These are phyloP conservation scores for Drosophila biarmipes DNA, from an alignment of 1,140 invertebrate genomes.

Conservation along the genomic window DNA sequence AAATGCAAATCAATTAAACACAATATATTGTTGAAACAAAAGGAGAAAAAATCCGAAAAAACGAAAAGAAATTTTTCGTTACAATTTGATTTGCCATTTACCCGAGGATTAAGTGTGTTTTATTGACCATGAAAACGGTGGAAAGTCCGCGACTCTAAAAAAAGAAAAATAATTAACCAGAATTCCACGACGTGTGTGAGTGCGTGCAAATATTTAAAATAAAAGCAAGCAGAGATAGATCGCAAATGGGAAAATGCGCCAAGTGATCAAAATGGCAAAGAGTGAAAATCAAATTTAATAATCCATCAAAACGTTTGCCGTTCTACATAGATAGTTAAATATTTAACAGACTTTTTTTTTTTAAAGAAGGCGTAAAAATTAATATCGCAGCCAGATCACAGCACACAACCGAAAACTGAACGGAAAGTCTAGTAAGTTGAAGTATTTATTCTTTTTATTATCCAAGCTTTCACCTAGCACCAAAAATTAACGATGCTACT, in stretches of 20 bases:
- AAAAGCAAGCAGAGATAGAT: conserved; percentile 13
- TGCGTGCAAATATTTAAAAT: conserved; percentile 38
- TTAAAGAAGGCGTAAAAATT: background rate
- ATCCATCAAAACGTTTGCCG: conserved; percentile 36
- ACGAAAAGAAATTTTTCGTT: conserved; percentile 45
- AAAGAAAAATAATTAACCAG: conserved; percentile 46
- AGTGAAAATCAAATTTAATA: conserved; percentile 67
- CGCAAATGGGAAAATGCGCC: conserved; percentile 15
- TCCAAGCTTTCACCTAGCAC: conserved; percentile 27
- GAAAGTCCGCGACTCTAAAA: conserved; percentile 52
- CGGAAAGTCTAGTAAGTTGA: conserved; percentile 62
- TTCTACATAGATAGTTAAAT: conserved; percentile 42
- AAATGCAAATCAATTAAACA: conserved; percentile 70
- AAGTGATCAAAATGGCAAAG: conserved; percentile 57
- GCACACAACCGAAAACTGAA: conserved; percentile 32
- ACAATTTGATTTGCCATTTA: conserved; percentile 57
- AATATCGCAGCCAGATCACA: conserved; percentile 28
- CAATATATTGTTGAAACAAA: conserved; percentile 38
- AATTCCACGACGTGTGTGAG: conserved; percentile 13
- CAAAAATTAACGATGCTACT: conserved; percentile 17
- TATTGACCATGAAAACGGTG: conserved; percentile 71
- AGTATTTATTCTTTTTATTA: conserved; percentile 10
- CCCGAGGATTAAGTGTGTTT: conserved; percentile 50
- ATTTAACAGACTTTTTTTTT: conserved; percentile 8
- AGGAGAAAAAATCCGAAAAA: conserved; percentile 13